These are phyloP conservation scores for Apostichopus parvimensis DNA, from an alignment of 35 echinoderm and acorn worm genomes.

Conservation along the genomic window DNA sequence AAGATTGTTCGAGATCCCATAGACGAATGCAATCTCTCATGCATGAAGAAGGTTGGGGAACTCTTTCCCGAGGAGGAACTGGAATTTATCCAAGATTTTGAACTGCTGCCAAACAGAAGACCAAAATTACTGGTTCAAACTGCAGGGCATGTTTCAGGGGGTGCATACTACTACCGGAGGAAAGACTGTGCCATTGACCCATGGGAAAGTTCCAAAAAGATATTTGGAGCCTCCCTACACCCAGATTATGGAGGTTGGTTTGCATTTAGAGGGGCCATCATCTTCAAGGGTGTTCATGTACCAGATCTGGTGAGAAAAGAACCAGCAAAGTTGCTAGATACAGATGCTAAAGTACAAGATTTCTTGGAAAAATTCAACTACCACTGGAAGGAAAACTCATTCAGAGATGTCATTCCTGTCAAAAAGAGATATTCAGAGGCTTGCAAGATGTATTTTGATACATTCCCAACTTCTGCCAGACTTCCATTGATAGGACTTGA, in stretches of 20 bases:
- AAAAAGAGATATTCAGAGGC: conserved; percentile 78
- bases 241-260: conserved; percentile 97
- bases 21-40: conserved; percentile 72
- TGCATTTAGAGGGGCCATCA: conserved; percentile 89
- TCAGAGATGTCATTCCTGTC: conserved; percentile 79
- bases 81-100: conserved; percentile 88
- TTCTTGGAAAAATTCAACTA: conserved; percentile 92
- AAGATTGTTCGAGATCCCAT: conserved; percentile 80
- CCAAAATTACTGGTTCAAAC: conserved; percentile 95
- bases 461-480: conserved; percentile 53
- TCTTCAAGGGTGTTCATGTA: conserved; percentile 66
- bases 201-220: conserved; percentile 79
- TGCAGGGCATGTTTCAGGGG: conserved; percentile 77
- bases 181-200: conserved; percentile 66
- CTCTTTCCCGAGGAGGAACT: conserved; percentile 63
- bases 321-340: conserved; percentile 61
- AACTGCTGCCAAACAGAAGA: conserved; percentile 78
- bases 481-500: conserved; percentile 20
- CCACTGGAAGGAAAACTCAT: conserved; percentile 82
- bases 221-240: conserved; percentile 87
- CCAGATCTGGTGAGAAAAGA: conserved; percentile 42
- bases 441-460: conserved; percentile 82
- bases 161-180: conserved; percentile 91
- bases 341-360: conserved; percentile 74
- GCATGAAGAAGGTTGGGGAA: conserved; percentile 65